Evolutionary conservation across 2,888 invertebrate species (phyloP).

Genomic region (Ariolimax columbianus): DNA sequence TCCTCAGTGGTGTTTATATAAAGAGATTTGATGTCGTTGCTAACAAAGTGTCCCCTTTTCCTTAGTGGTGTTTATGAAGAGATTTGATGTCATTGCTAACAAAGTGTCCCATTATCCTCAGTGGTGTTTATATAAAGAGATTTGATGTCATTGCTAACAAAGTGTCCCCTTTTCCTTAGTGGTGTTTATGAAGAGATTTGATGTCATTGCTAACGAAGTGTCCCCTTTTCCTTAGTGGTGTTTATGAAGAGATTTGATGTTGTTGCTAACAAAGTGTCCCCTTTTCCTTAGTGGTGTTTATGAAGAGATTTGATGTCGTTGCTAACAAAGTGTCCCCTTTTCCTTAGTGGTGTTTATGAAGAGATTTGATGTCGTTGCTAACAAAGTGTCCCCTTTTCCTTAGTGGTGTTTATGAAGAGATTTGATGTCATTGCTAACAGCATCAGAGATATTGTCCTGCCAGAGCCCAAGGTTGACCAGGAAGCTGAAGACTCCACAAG

Average conservation of each 20-base stretch:
- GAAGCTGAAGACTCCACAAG: conserved; percentile 20
- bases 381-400: conserved; percentile 33
- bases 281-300: conserved; percentile 56
- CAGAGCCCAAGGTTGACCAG: conserved; percentile 46
- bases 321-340: conserved; percentile 56
- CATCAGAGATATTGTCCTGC: conserved; percentile 58
- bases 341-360: conserved; percentile 57
- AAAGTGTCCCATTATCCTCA: too few relatives aligned
- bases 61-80: too few relatives aligned
- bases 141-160: too few relatives aligned
- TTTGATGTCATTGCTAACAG: conserved; percentile 59
- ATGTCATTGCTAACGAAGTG: too few relatives aligned
- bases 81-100: too few relatives aligned
- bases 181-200: too few relatives aligned
- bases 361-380: conserved; percentile 59
- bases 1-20: too few relatives aligned
- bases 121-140: too few relatives aligned
- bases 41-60: too few relatives aligned
- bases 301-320: conserved; percentile 58
- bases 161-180: too few relatives aligned
- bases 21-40: too few relatives aligned
- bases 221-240: conserved; percentile 53
- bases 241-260: conserved; percentile 59
- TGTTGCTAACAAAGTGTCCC: conserved; percentile 58
- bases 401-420: conserved; percentile 59